phyloP scores from a whole-genome alignment of 1,140 invertebrate genomes.

The Papilio polyxenes region DNA sequence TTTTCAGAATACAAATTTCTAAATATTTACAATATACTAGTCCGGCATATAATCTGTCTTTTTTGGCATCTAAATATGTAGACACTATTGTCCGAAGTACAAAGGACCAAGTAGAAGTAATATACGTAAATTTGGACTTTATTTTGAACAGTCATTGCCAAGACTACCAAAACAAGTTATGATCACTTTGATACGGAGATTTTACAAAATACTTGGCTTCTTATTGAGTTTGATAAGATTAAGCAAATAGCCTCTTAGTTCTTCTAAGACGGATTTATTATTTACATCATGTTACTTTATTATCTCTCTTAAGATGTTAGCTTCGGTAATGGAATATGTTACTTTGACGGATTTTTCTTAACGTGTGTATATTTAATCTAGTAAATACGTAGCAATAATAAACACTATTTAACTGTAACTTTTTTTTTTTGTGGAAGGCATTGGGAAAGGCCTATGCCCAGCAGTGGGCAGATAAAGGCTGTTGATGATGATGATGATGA shows the following conservation, averaged over 20 bases:
- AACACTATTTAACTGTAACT: not conserved
- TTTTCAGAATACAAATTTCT: not conserved
- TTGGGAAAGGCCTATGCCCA: too few relatives aligned
- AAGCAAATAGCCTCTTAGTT: constrained; percentile 20
- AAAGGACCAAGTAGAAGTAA: constrained; percentile 17
- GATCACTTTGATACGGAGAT: not conserved
- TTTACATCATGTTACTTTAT: not conserved
- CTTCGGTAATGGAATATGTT: not conserved
- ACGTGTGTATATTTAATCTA: not conserved
- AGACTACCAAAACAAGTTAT: constrained; percentile 12
- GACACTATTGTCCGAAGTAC: constrained; percentile 16
- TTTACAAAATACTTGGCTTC: not conserved
- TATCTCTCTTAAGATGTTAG: not conserved
- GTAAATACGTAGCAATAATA: not conserved
- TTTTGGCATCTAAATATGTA: constrained; percentile 28
- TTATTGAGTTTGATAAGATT: constrained; percentile 26
- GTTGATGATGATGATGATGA: too few relatives aligned
- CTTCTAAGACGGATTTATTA: constrained; percentile 15
- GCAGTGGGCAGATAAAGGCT: too few relatives aligned
- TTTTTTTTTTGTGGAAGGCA: too few relatives aligned
- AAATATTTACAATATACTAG: not conserved
- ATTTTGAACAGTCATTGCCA: constrained; percentile 29
- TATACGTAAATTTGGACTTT: constrained; percentile 17
- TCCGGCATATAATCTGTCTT: constrained; percentile 14
- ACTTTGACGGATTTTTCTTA: not conserved